Conservation (phyloP, 2,113 vertebrate genomes). For the Scomber japonicus region DNA sequence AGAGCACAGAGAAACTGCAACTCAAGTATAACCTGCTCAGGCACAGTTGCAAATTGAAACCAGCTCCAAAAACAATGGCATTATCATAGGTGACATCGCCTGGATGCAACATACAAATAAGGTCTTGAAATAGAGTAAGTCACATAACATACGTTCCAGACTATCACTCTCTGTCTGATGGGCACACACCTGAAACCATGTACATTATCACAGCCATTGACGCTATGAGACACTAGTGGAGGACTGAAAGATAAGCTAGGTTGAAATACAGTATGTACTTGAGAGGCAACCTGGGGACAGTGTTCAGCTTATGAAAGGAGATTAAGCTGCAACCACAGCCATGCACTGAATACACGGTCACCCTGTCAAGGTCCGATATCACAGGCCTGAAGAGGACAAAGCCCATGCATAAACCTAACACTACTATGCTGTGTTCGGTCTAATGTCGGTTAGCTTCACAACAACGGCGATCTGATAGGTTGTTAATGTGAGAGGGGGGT, state of each 20-base stretch:
- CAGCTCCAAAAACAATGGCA: neutral
- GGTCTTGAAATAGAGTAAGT: neutral
- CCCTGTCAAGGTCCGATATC: constrained; percentile 57
- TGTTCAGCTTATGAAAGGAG: constrained; percentile 31
- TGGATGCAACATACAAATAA: constrained; percentile 16
- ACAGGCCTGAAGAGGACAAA: constrained; percentile 60
- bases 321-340: constrained; percentile 54
- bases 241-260: constrained; percentile 61
- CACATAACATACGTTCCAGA: constrained; percentile 6
- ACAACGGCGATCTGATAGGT: constrained; percentile 42
- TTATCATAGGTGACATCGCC: neutral
- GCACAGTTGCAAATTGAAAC: constrained; percentile 19
- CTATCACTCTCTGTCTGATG: constrained; percentile 20
- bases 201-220: constrained; percentile 37
- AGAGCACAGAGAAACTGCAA: constrained; percentile 33
- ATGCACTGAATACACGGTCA: constrained; percentile 21
- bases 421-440: constrained; percentile 18
- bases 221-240: constrained; percentile 49
- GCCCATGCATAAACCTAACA: constrained; percentile 53
- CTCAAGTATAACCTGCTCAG: constrained; percentile 44
- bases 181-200: constrained; percentile 52
- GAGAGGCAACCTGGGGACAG: constrained; percentile 54
- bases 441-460: constrained; percentile 19
- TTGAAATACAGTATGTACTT: constrained; percentile 69
- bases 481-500: constrained; percentile 11